Percentiles rank a stretch among this genome's conserved stretches.
Conservation (phyloP, 92 coral and sea anemone genomes). For the Phenganax stokvisi region DNA sequence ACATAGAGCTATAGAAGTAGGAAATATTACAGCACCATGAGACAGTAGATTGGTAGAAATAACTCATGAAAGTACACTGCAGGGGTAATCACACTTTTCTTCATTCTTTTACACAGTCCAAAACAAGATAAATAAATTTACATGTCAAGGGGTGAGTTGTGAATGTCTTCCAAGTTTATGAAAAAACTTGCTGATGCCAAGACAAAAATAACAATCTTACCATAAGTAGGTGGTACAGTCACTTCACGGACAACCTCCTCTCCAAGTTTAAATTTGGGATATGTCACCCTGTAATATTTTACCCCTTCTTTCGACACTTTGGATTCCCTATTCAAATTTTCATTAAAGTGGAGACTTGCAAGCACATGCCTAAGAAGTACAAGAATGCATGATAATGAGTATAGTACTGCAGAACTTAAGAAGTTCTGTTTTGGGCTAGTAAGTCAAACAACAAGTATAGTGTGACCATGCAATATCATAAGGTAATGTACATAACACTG, state of each 20-base stretch:
- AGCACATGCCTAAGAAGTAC: slow-evolving; percentile 12
- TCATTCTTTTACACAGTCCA: too few species aligned
- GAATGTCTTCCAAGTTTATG: background rate
- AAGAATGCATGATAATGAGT: background rate
- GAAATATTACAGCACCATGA: too few species aligned
- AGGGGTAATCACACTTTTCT: too few species aligned
- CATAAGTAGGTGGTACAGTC: background rate
- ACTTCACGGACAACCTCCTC: background rate
- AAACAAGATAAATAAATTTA: too few species aligned
- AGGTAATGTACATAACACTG: background rate
- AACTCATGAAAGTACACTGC: too few species aligned
- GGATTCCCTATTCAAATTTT: background rate
- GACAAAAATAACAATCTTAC: background rate
- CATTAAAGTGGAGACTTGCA: slow-evolving; percentile 12
- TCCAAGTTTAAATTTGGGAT: slow-evolving; percentile 6
- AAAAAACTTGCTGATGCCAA: background rate
- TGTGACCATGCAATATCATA: background rate
- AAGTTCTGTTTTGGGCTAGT: background rate
- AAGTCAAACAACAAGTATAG: background rate
- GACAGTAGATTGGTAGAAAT: too few species aligned
- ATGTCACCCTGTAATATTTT: background rate
- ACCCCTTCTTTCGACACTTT: background rate
- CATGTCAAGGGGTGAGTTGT: background rate
- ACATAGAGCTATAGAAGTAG: too few species aligned
- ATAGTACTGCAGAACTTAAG: background rate